Evolutionary conservation across 2,888 invertebrate species (phyloP).

Genomic region (Dolichomitus sp.): DNA sequence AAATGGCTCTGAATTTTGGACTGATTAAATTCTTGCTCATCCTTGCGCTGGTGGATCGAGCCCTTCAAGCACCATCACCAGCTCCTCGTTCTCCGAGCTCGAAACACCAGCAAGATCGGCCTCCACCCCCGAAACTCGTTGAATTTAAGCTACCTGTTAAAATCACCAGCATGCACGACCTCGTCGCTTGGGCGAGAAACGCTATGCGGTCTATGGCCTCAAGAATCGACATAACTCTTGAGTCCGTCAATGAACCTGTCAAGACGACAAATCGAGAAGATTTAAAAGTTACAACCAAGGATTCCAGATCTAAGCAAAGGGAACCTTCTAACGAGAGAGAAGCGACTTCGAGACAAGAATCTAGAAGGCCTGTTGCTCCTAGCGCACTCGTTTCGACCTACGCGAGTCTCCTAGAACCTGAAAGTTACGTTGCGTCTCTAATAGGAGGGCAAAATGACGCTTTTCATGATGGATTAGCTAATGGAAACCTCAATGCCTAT

Average conservation of each 20-base stretch:
- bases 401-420: constrained; percentile 50
- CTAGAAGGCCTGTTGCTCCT: constrained; percentile 16
- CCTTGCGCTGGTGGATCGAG: constrained; percentile 39
- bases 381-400: constrained; percentile 53
- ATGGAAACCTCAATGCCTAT: constrained; percentile 51
- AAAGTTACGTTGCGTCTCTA: constrained; percentile 8
- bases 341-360: not conserved
- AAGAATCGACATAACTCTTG: constrained; percentile 80
- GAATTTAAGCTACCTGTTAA: constrained; percentile 80
- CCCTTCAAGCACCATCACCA: constrained; percentile 37
- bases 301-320: not conserved
- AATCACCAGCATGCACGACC: constrained; percentile 78
- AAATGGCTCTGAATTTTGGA: constrained; percentile 31
- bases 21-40: constrained; percentile 35
- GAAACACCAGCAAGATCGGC: constrained; percentile 18
- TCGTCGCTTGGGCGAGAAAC: constrained; percentile 81
- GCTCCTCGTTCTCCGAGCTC: constrained; percentile 4
- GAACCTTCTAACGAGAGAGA: not conserved
- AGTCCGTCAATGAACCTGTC: constrained; percentile 46
- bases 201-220: constrained; percentile 83
- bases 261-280: not conserved
- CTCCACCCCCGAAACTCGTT: constrained; percentile 69
- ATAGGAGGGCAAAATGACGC: constrained; percentile 12
- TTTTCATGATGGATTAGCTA: not conserved
- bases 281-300: not conserved